These are phyloP conservation scores for Gobio occitaniae DNA, from an alignment of 2,797 vertebrate species.

Conservation along the genomic window DNA sequence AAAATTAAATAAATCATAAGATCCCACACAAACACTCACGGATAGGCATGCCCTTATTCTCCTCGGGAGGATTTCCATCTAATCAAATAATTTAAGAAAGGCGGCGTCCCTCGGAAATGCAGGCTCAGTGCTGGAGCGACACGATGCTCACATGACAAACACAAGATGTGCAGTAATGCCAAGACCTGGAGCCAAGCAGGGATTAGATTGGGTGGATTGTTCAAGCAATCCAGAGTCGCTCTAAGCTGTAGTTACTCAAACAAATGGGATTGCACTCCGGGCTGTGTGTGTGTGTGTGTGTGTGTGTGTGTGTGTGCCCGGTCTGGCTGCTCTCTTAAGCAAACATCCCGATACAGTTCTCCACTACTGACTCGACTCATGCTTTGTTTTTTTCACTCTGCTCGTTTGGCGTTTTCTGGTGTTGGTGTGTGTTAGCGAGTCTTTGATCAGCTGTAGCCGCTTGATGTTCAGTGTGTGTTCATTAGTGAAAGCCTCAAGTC, in stretches of 20 bases:
- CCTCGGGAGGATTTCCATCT: slow-evolving; percentile 32
- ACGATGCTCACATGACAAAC: slow-evolving; percentile 44
- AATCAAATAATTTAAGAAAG: slow-evolving; percentile 38
- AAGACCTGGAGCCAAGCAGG: slow-evolving; percentile 31
- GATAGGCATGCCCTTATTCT: slow-evolving; percentile 16
- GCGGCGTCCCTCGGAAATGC: background rate
- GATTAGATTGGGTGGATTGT: slow-evolving; percentile 57
- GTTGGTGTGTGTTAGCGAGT: slow-evolving; percentile 25
- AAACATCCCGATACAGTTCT: slow-evolving; percentile 6
- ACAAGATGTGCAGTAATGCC: slow-evolving; percentile 32
- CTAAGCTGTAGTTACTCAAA: slow-evolving; percentile 52
- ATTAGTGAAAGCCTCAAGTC: slow-evolving; percentile 18
- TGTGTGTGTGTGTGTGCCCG: slow-evolving; percentile 7
- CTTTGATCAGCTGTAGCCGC: slow-evolving; percentile 40
- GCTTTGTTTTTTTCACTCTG: slow-evolving; percentile 8
- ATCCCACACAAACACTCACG: slow-evolving; percentile 18
- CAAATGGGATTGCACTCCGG: slow-evolving; percentile 47
- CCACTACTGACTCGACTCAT: slow-evolving; percentile 9
- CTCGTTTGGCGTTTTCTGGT: slow-evolving; percentile 23
- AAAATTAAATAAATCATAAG: slow-evolving; percentile 18
- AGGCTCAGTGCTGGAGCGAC: background rate
- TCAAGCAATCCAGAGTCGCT: slow-evolving; percentile 39
- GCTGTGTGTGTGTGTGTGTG: background rate
- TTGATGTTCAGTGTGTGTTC: slow-evolving; percentile 45
- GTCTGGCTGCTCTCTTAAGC: slow-evolving; percentile 31